Evolutionary conservation across 2,888 invertebrate species (phyloP).

Genomic region (Litoditis marina): DNA sequence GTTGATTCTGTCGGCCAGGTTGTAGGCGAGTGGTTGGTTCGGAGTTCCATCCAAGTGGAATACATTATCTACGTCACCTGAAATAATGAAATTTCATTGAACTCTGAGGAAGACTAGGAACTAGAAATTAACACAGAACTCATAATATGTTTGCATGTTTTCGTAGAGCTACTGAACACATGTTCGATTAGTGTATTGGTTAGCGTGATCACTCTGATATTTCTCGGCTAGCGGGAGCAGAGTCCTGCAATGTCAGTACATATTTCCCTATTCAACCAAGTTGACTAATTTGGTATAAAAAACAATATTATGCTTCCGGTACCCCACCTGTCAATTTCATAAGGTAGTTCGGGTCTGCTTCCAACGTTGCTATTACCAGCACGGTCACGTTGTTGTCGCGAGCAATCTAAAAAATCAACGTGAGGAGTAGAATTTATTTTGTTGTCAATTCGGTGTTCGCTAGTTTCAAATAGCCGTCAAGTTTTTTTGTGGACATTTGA

Average conservation of each 20-base stretch:
- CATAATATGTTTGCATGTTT: too few species aligned
- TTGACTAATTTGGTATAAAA: not conserved
- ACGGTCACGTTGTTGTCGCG: slow-evolving; percentile 44
- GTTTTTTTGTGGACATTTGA: too few species aligned
- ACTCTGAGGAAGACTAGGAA: not conserved
- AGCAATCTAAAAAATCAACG: slow-evolving; percentile 25
- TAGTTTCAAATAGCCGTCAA: too few species aligned
- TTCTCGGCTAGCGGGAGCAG: too few species aligned
- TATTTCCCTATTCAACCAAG: too few species aligned
- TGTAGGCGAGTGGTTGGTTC: slow-evolving; percentile 33
- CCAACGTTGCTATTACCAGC: slow-evolving; percentile 48
- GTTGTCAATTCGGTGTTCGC: too few species aligned
- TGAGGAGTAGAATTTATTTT: too few species aligned
- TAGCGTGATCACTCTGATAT: too few species aligned
- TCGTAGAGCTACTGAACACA: too few species aligned
- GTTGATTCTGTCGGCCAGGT: slow-evolving; percentile 45
- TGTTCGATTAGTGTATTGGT: too few species aligned
- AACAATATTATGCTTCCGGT: not conserved
- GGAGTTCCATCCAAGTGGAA: slow-evolving; percentile 35
- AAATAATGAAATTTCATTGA: not conserved
- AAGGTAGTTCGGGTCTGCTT: slow-evolving; percentile 41
- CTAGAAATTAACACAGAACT: not conserved
- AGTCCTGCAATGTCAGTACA: too few species aligned
- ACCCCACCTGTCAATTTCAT: slow-evolving; percentile 35
- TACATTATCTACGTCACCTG: slow-evolving; percentile 29